A percentile compares a stretch with the other conserved stretches of the same genome.
Evolutionary conservation across 2,797 vertebrate species (phyloP).

Genomic region (Lateolabrax maculatus): DNA sequence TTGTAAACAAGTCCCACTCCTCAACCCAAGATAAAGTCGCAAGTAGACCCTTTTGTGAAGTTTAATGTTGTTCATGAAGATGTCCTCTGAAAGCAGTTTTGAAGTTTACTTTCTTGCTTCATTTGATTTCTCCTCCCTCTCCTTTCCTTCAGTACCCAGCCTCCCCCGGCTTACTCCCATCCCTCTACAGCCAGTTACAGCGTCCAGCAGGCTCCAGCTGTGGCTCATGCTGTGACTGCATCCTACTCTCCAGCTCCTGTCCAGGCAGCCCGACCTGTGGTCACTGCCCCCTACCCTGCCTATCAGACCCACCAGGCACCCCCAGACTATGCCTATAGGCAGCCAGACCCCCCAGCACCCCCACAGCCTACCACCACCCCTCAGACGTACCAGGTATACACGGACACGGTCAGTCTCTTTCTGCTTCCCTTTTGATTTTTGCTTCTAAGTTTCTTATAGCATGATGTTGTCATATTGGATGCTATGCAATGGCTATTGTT

Average conservation of each 20-base stretch:
- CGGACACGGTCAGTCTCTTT: constrained; percentile 80
- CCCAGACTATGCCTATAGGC: constrained; percentile 80
- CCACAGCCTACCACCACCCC: constrained; percentile 84
- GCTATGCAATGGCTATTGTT: constrained; percentile 14
- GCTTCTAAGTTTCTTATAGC: constrained; percentile 9
- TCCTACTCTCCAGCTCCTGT: constrained; percentile 80
- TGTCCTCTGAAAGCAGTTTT: not conserved
- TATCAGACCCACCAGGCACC: constrained; percentile 81
- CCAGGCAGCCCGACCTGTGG: constrained; percentile 73
- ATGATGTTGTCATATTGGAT: not conserved
- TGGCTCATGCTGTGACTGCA: constrained; percentile 78
- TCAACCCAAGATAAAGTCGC: not conserved
- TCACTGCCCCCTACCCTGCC: constrained; percentile 70
- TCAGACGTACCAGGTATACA: constrained; percentile 86
- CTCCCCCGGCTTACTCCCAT: constrained; percentile 79
- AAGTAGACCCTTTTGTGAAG: not conserved
- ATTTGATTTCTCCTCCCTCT: not conserved
- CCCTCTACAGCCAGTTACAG: constrained; percentile 83
- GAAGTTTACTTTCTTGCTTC: not conserved
- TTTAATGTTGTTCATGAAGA: not conserved
- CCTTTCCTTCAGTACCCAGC: constrained; percentile 77
- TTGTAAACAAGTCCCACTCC: not conserved
- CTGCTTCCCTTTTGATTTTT: constrained; percentile 50
- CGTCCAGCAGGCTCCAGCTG: constrained; percentile 75
- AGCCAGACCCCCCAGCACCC: constrained; percentile 74